These are phyloP conservation scores for Bombus vancouverensis DNA, from an alignment of 1,140 invertebrate genomes.

Conservation along the genomic window DNA sequence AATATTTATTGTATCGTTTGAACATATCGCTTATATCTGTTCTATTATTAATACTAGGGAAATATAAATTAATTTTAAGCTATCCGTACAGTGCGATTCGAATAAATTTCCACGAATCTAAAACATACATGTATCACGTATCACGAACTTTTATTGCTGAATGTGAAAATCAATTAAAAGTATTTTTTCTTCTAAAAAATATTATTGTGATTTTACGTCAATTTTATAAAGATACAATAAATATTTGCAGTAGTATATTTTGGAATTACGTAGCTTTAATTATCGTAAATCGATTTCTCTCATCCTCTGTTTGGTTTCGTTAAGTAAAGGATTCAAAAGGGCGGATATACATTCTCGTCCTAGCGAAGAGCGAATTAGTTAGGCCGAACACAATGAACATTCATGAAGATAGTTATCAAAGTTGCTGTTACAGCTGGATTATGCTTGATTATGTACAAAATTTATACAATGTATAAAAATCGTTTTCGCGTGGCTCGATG, in stretches of 20 bases:
- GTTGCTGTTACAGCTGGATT: conserved; percentile 7
- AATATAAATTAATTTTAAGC: too few species aligned
- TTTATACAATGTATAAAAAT: conserved; percentile 63
- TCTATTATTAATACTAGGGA: not conserved
- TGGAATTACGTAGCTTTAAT: not conserved
- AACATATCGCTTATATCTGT: not conserved
- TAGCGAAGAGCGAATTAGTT: conserved; percentile 34
- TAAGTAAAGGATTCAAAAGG: conserved; percentile 14
- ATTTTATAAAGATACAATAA: not conserved
- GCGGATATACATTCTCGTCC: conserved; percentile 27
- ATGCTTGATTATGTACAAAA: conserved; percentile 59
- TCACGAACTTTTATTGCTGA: not conserved
- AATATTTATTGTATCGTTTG: not conserved
- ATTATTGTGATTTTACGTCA: too few species aligned
- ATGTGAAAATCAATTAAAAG: not conserved
- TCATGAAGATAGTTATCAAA: conserved; percentile 43
- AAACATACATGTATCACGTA: not conserved
- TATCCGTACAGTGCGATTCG: too few species aligned
- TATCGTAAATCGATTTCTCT: not conserved
- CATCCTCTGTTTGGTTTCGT: too few species aligned
- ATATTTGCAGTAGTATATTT: not conserved
- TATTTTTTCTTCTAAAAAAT: too few species aligned
- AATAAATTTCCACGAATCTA: too few species aligned
- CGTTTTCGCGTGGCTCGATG: conserved; percentile 1
- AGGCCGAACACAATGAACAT: conserved; percentile 53